Evolutionary conservation across 2,888 invertebrate species (phyloP), one percentile per base, ranked within the genome.

Genomic region (Lithophane ornitopus): DNA sequence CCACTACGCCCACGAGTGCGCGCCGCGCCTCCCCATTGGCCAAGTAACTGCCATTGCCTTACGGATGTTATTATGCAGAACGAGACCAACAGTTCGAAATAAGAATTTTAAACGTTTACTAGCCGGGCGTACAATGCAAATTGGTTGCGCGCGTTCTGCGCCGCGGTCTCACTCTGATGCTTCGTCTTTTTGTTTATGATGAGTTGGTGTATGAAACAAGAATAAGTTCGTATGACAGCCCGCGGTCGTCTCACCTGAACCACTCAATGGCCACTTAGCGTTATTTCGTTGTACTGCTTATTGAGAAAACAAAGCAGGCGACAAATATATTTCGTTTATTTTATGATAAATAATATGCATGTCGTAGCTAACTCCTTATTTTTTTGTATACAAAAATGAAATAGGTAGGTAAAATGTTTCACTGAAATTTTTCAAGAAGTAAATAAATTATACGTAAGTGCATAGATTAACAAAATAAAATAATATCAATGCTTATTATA

Each of bases 21-120:
- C 86, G 91, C 90, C 90, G 92, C 90, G 94, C 93, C 88, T 92
- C 88, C 90, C 92, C 85, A 96, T 97, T 97, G 96, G 96, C 91
- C 93, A 96, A 95, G 95, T 93, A 95, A 94, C 95, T 95, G 95
- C 95, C 95, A 95, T 96, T 95, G 93, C 96, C 95, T 96, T 95
- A 94, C 95, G 95, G 95, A 95, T 95, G 95, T 95, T 94, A 94
- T 95, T 95, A 96, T 95, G 96, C 96, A 95, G 95, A 96, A 95
- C 94, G 95, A 94, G 94, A 95, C 94, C 94, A 93, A 95, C 94
- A 94, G 93, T 94, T 94, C 93, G 94, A 93, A 95, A 94, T 95
- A 95, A 95, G 95, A 96, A 95, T 95, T 88, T 95, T 95, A 94
- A 96, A 95, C 96, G 96, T 94, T 96, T 94, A 93, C 94, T 92